Base-by-base conservation (phyloP, 2,797 vertebrate genomes). In the Erpetoichthys calabaricus region DNA sequence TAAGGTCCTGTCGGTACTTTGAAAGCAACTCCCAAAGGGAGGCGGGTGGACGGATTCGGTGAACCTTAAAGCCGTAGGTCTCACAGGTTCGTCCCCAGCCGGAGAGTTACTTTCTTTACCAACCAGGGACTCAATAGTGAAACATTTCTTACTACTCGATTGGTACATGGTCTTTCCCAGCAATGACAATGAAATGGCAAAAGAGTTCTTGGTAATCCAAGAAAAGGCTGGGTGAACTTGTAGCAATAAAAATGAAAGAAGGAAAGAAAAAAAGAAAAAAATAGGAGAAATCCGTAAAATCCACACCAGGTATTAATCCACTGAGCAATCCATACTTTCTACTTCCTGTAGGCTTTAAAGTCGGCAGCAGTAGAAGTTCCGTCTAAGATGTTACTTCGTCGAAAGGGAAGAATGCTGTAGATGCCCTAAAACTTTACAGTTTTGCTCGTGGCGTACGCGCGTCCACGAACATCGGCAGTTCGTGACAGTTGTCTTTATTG, bases 51-150 rank as follows among this genome's bases (percentile, higher is more conserved):
- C 63, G 6, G 84, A 74, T 53, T 86, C 83, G 46, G 80, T 66
- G 68, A 84, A 86, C 4, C 86, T 66, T 54, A 87, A 78, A 68
- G 85, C 86, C 3, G 81, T 87, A 61, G 86, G 85, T 68, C 84
- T 71, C 63, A 87, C 81, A 64, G 82, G 85, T 62, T 86, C 85
- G 0, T 86, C 76, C 59, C 61, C 63, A 9, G 63, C 64, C 62
- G 73, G 64, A 57, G 69, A 60, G 70, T 55, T 63, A 53, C 70
- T 64, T 57, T 83, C 83, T 70, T 87, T 88, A 62, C 84, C 86
- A 44, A 87, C 82, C 64, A 86, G 80, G 61, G 86, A 79, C 72
- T 89, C 86, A 45, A 89, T 89, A 60, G 81, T 85, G 74, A 89
- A 89, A 56, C 83, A 84, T 51, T 85, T 87, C 67, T 86, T 86